Base-by-base conservation (phyloP, 2,888 invertebrate species). In the Petrophora chlorosata region DNA sequence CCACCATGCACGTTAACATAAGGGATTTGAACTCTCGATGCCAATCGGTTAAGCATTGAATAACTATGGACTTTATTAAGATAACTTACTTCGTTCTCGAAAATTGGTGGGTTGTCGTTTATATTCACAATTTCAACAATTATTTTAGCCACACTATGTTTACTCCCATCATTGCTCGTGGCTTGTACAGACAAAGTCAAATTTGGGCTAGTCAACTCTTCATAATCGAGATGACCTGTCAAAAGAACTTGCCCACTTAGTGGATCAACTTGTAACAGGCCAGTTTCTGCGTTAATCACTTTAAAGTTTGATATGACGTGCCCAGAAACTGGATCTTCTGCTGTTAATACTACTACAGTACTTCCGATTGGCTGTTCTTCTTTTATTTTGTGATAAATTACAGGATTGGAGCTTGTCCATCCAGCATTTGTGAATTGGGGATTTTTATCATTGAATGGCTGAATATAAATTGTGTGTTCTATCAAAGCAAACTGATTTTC, bases 331-430 rank as follows among this genome's bases (percentile, higher is more conserved):
- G 95, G 94, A 74, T 95, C 95, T 73, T 93, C 94, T 0, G 95
- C 95, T 56, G 92, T 91, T 2, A 95, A 70, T 51, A 93, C 92
- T 9, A 95, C 82, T 0, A 96, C 82, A 0, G 94, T 93, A 32
- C 94, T 94, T 0, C 94, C 95, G 10, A 95, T 91, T 0, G 95
- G 94, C 69, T 94, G 93, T 73, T 96, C 96, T 77, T 96, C 96
- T 46, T 94, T 94, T 4, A 96, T 90, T 45, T 91, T 92, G 1
- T 94, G 89, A 38, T 92, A 91, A 17, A 96, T 93, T 0, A 92
- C 82, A 0, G 95, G 94, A 57, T 93, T 93, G 0, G 93, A 92
- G 16, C 92, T 92, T 0, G 93, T 93, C 96, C 96, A 96, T 1
- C 94, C 94, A 0, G 92, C 74, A 59, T 94, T 93, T 1, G 92